phyloP scores from a whole-genome alignment of 2,888 invertebrate species.

The Pseudanteris insignis region DNA sequence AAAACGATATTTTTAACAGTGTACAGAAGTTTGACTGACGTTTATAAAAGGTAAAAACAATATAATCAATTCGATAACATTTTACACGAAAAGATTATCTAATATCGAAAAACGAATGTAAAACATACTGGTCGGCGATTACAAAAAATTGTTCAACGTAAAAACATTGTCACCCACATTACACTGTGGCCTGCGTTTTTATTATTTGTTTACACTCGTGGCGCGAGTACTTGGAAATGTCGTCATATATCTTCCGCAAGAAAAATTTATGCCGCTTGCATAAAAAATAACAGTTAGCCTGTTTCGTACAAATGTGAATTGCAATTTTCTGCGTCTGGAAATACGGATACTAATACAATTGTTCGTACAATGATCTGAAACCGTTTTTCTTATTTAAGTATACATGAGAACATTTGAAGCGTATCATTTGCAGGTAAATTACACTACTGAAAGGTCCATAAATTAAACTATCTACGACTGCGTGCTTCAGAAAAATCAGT shows the following conservation, averaged over 20 bases:
- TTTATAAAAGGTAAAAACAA: no score
- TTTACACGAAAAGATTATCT: no score
- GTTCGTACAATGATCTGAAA: constrained; percentile 31
- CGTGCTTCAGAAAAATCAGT: constrained; percentile 47
- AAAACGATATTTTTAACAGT: no score
- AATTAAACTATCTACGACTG: constrained; percentile 62
- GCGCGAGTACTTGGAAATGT: constrained; percentile 43
- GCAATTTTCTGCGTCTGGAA: constrained; percentile 17
- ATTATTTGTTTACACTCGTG: no score
- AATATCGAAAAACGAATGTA: no score
- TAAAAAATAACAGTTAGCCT: constrained; percentile 27
- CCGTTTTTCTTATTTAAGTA: constrained; percentile 36
- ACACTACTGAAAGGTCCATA: constrained; percentile 51
- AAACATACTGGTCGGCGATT: no score
- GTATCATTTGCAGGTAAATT: constrained; percentile 43
- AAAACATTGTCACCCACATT: no score
- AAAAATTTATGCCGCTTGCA: constrained; percentile 23
- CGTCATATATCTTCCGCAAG: constrained; percentile 41
- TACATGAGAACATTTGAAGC: constrained; percentile 43
- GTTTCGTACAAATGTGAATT: constrained; percentile 22
- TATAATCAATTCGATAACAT: no score
- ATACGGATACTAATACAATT: constrained; percentile 25
- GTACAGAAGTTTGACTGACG: no score
- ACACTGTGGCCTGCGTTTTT: no score
- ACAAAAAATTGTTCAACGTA: no score